Base-by-base conservation (phyloP, 2,888 invertebrate genomes). In the Apoda limacodes region DNA sequence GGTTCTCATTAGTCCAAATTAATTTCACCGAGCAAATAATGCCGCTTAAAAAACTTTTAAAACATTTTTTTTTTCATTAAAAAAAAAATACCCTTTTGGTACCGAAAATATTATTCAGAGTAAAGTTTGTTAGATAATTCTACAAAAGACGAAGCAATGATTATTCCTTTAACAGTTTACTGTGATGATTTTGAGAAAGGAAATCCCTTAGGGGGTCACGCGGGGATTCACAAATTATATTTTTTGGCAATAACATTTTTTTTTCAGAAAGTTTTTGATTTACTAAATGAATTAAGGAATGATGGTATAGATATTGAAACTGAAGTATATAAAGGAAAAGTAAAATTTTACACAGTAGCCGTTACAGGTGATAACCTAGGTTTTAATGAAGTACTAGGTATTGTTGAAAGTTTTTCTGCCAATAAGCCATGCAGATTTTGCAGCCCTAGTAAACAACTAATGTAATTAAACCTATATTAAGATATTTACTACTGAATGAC, bases 331-430 rank as follows among this genome's bases (percentile, higher is more conserved):
- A 30, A 14, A 13, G 10, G 7, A 7, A 25, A 14, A 14, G 22
- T 37, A 11, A 28, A 43, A 28, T 51, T 49, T 38, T 22, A 24
- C 19, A 23, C 46, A 11, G 23, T 40, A 23, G 24, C 31, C 23
- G 40, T 53, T 9, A 30, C 41, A 22, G 53, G 53, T 5, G 55
- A 55, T 33, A 53, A 55, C 28, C 38, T 51, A 31, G 55, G 51
- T 3, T 17, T 50, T 7, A 43, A 54, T 30, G 34, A 37, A 7
- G 37, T 52, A 20, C 39, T 48, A 17, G 52, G 53, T 5, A 42
- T 40, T 14, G 30, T 34, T 11, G 48, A 52, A 43, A 47, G 41
- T 28, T 55, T 55, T 42, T 35, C 40, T 9, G 29, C 46, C 7
- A 48, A 32, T 22, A 36, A 45, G 37, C 53, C 31, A 32, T 54